Conservation (phyloP, 2,797 vertebrate species). For the Lophotriccus pileatus region DNA sequence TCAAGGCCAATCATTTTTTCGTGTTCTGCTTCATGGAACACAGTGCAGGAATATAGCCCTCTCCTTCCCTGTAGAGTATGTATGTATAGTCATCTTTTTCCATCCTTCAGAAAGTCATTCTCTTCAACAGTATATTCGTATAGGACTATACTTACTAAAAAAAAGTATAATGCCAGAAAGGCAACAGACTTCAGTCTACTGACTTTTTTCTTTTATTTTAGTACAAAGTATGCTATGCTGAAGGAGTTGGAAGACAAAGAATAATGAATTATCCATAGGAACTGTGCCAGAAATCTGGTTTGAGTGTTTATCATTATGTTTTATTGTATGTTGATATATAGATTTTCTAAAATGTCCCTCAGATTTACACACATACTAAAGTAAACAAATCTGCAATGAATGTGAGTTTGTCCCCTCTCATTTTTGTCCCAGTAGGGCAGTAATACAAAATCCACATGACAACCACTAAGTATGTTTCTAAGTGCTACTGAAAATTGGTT, state of each 20-base stretch:
- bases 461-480: background rate
- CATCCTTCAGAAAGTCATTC: background rate
- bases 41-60: background rate
- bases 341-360: background rate
- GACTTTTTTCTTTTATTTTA: background rate
- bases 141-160: background rate
- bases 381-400: background rate
- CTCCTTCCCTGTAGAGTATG: background rate
- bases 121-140: background rate
- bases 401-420: background rate
- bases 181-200: accelerated
- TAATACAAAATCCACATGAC: background rate
- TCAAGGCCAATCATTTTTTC: background rate
- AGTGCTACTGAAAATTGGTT: background rate
- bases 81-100: background rate
- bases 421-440: background rate
- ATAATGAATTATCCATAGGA: background rate
- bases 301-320: background rate
- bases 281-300: background rate
- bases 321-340: background rate
- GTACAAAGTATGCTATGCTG: background rate
- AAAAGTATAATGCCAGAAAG: background rate
- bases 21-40: background rate
- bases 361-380: background rate
- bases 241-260: background rate